A percentile compares a stretch with the other conserved stretches of the same genome.
Evolutionary conservation across 1,140 invertebrate species (phyloP).

Genomic region (Pseudomyrmex sp.): DNA sequence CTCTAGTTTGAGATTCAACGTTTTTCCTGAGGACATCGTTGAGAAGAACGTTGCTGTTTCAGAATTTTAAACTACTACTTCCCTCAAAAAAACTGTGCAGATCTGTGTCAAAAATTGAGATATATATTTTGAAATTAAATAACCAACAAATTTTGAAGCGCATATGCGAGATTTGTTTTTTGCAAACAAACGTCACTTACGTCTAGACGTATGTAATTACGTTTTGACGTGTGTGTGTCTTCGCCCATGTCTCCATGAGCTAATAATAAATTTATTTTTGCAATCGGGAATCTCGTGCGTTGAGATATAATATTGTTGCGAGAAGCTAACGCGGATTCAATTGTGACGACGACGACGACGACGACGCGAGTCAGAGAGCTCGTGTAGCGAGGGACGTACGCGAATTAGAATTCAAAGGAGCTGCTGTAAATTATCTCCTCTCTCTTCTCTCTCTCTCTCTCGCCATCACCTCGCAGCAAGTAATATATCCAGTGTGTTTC

Average conservation of each 20-base stretch:
- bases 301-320: conserved; percentile 29
- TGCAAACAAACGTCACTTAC: no score
- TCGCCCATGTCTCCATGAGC: background rate
- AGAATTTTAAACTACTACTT: no score
- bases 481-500: conserved; percentile 3
- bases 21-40: no score
- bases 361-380: background rate
- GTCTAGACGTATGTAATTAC: no score
- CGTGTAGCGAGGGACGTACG: background rate
- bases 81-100: no score
- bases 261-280: no score
- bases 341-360: background rate
- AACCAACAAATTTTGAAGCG: no score
- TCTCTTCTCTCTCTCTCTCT: background rate
- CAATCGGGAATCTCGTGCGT: conserved; percentile 16
- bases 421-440: conserved; percentile 39
- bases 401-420: conserved; percentile 29
- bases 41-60: no score
- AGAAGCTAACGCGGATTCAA: conserved; percentile 11
- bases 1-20: no score
- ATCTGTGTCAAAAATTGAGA: no score
- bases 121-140: no score
- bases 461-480: conserved; percentile 10
- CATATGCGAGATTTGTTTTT: no score
- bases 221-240: background rate